phyloP scores from a whole-genome alignment of 2,888 invertebrate genomes.

The Terebella lapidaria region DNA sequence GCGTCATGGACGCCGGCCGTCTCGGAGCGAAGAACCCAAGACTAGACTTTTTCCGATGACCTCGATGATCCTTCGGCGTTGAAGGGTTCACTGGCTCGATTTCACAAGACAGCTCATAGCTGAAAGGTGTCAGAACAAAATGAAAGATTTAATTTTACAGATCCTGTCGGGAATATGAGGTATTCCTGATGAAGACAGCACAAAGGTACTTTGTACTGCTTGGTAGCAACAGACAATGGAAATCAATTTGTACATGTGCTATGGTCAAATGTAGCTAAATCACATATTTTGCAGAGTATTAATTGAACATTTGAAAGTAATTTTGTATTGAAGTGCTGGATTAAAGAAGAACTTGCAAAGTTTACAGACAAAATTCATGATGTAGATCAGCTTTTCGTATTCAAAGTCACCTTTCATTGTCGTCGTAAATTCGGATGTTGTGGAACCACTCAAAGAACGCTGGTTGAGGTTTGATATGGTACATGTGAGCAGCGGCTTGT shows the following conservation, averaged over 20 bases:
- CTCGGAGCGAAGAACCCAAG: constrained; percentile 23
- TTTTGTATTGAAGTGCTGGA: no score
- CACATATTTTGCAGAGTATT: no score
- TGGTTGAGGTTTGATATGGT: constrained; percentile 78
- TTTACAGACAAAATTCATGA: no score
- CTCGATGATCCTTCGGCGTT: constrained; percentile 21
- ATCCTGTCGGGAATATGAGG: no score
- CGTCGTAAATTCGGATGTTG: constrained; percentile 82
- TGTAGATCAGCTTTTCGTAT: no score
- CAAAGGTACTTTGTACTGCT: no score
- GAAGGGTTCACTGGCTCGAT: constrained; percentile 21
- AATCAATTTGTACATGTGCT: no score
- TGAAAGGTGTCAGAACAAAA: constrained; percentile 13
- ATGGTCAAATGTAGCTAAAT: no score
- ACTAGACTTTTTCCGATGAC: constrained; percentile 25
- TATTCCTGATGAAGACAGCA: no score
- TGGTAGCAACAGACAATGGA: no score
- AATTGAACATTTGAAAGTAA: no score
- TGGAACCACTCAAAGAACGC: constrained; percentile 95
- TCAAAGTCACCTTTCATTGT: constrained; percentile 65
- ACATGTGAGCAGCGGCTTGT: constrained; percentile 94
- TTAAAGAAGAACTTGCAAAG: no score
- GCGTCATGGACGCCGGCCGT: constrained; percentile 11
- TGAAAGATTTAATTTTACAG: background rate
- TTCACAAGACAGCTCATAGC: constrained; percentile 26